phyloP scores from a whole-genome alignment of 2,113 vertebrate species.

The Dipodomys ordii region DNA sequence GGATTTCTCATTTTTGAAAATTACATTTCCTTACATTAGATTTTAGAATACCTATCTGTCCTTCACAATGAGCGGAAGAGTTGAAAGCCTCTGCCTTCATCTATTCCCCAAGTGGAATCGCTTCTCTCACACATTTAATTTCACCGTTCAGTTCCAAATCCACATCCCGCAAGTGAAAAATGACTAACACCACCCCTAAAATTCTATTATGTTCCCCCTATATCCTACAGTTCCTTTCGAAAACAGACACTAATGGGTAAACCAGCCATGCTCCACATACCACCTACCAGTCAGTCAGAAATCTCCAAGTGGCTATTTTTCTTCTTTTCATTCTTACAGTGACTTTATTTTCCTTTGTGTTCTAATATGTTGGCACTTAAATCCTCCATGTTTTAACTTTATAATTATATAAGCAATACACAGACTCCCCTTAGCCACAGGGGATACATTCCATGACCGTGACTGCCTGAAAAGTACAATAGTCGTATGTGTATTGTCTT shows the following conservation, averaged over 20 bases:
- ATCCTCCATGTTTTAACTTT: conserved; percentile 40
- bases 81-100: conserved; percentile 1
- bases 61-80: conserved; percentile 40
- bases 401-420: not conserved
- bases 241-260: not conserved
- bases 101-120: conserved; percentile 9
- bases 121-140: conserved; percentile 43
- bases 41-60: conserved; percentile 62
- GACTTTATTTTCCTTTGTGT: not conserved
- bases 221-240: no score
- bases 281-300: not conserved
- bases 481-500: not conserved
- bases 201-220: not conserved
- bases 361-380: not conserved
- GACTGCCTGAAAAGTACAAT: not conserved
- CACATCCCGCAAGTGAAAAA: conserved; percentile 57
- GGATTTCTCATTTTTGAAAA: conserved; percentile 55
- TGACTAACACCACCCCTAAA: conserved; percentile 13
- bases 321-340: not conserved
- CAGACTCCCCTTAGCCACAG: not conserved
- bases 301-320: not conserved
- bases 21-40: conserved; percentile 47
- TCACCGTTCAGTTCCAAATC: conserved; percentile 8
- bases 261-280: not conserved
- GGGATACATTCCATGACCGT: not conserved